Base-by-base conservation (phyloP, 1,140 invertebrate genomes). In the Pectinophora gossypiella region DNA sequence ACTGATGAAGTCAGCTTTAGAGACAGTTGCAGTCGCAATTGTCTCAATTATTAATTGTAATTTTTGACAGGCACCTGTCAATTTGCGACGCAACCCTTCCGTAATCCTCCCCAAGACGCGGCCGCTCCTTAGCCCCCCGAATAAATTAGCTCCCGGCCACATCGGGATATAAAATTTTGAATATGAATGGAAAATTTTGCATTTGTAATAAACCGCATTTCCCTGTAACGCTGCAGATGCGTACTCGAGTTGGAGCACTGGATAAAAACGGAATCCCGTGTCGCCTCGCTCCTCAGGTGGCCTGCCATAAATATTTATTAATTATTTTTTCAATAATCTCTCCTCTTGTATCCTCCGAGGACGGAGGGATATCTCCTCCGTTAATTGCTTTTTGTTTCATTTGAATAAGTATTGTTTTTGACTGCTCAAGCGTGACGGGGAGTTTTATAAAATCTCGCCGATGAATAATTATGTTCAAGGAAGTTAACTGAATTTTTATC, bases 171-270 rank as follows among this genome's bases (percentile, higher is more conserved):
- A 93, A 93, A 94, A 93, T 93, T 93, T 93, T 93, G 92, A 94
- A 94, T 94, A 94, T 94, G 93, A 93, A 94, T 94, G 91, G 92
- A 90, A 91, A 92, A 92, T 94, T 94, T 94, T 93, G 92, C 92
- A 94, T 94, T 90, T 89, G 89, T 93, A 93, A 94, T 93, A 91
- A 93, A 92, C 76, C 76, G 81, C 68, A 73, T 80, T 76, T 58
- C 64, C 71, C 59, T 65, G 76, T 76, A 68, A 66, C 60, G 68
- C 64, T 72, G 72, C 83, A 85, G 83, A 85, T 85, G 83, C 74
- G 78, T 75, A 75, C 71, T 75, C 63, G 59, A 68, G n/a, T n/a
- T n/a, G 7, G 13, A 38, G 67, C 32, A 71, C 68, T 81, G 83
- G 70, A 81, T 84, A 81, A 83, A 83, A 80, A 76, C 68, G 64